Evolutionary conservation across 2,888 invertebrate genomes (phyloP), one percentile per base, ranked within the genome.

Genomic region (Athalia cordata): DNA sequence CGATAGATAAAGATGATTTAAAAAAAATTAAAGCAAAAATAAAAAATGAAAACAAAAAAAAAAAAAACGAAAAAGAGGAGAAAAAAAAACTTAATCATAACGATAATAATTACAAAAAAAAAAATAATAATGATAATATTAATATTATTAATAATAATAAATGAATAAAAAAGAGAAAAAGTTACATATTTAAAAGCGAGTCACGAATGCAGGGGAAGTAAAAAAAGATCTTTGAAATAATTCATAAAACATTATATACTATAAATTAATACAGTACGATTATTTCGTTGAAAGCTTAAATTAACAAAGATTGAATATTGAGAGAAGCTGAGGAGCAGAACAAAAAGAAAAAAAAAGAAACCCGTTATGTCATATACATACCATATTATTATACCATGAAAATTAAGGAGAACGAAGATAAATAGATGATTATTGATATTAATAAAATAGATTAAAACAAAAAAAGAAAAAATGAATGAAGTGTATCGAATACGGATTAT

Each of bases 1-100:
- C 87, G 89, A 89, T 89, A 89, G 87, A 89, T 89, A 88, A 89
- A 87, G 62, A 62, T 49, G 62, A 88, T 47, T 89, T 87, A 83
- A 87, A 86, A 88, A 88, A 88, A 81, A 79, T 84, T 86, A 88
- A 86, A 87, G 86, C 85, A 87, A 87, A 88, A 68, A 45, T 2
- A 64, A 88, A 88, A 29, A 89, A 88, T 82, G 87, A 86, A 87
- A 87, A 88, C 87, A 86, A 87, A 87, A 88, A 80, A 79, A 85
- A 86, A 87, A 86, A 87, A 86, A 86, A 29, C 29, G 29, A 87
- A 88, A 88, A 64, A 7, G 43, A 64, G n/a, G n/a, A n/a, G 43
- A 43, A 43, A 43, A 64, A 87, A 64, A 64, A 87, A 86, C 86
- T 86, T 85, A 85, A 85, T 8, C n/a, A 64, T 45, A 67, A 67